phyloP scores from a whole-genome alignment of 2,113 vertebrate species.

The Cavia aperea region DNA sequence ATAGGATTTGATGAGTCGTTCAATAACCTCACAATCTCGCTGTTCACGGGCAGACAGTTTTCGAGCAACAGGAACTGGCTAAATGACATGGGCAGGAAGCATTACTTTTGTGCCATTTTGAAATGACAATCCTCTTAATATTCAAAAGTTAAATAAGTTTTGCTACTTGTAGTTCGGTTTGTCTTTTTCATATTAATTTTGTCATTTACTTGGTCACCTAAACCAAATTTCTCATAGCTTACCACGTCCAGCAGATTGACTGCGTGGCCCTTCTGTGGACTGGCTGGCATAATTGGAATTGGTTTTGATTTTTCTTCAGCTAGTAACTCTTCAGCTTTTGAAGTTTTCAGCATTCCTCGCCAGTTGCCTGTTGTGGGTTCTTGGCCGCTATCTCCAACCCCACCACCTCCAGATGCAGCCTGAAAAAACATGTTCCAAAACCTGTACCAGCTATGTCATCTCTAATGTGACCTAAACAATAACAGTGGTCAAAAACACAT shows the following conservation, averaged over 20 bases:
- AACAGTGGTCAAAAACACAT: background rate
- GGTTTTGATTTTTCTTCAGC: slow-evolving; percentile 79
- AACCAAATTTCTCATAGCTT: slow-evolving; percentile 45
- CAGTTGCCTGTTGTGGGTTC: slow-evolving; percentile 88
- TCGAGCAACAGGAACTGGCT: slow-evolving; percentile 97
- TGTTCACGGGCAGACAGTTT: slow-evolving; percentile 96
- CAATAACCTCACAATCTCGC: slow-evolving; percentile 97
- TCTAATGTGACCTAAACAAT: background rate
- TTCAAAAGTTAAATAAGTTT: background rate
- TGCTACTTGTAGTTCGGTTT: background rate
- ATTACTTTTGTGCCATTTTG: slow-evolving; percentile 29
- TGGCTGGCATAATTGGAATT: slow-evolving; percentile 74
- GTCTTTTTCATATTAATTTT: background rate
- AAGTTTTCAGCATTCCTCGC: slow-evolving; percentile 94
- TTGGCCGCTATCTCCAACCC: slow-evolving; percentile 76
- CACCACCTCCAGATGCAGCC: slow-evolving; percentile 64
- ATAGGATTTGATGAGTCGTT: slow-evolving; percentile 97
- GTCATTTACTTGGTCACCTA: background rate
- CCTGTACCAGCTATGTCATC: background rate
- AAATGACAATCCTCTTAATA: slow-evolving; percentile 19
- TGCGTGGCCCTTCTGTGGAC: slow-evolving; percentile 89
- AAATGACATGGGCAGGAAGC: background rate
- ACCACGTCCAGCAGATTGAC: slow-evolving; percentile 98
- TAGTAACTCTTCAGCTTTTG: slow-evolving; percentile 80
- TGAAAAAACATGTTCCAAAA: slow-evolving; percentile 65